Percentiles rank a stretch among this genome's conserved stretches.
These are phyloP conservation scores for Mesitornis unicolor DNA, from an alignment of 2,113 vertebrate genomes.

Conservation along the genomic window DNA sequence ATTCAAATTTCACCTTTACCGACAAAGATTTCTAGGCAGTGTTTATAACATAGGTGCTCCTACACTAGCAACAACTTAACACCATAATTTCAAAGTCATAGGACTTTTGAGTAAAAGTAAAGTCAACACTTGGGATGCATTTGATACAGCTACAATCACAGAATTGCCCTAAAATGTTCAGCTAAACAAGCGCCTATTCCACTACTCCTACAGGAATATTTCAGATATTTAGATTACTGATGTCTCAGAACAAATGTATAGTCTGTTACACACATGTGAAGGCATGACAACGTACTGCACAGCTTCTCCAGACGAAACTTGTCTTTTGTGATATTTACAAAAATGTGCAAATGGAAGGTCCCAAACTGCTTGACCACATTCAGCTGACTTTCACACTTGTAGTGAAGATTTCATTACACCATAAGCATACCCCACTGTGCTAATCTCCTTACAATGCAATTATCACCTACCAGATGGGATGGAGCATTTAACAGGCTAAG, in stretches of 20 bases:
- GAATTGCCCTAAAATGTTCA: neutral
- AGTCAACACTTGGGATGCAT: neutral
- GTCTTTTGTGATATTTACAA: neutral
- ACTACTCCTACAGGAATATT: neutral
- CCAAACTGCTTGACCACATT: neutral
- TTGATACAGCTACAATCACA: neutral
- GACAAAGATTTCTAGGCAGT: neutral
- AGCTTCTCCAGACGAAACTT: neutral
- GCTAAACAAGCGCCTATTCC: neutral
- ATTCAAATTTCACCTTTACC: neutral
- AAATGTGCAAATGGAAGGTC: neutral
- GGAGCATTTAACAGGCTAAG: conserved; percentile 61
- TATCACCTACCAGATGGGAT: conserved; percentile 65
- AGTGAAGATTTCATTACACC: conserved; percentile 35
- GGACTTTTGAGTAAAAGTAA: neutral
- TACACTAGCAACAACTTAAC: neutral
- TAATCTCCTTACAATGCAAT: conserved; percentile 62
- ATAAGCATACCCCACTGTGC: conserved; percentile 9
- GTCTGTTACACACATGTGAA: neutral
- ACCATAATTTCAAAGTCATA: neutral
- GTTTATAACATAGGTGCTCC: neutral
- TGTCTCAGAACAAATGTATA: neutral
- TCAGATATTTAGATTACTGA: neutral
- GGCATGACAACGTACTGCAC: neutral
- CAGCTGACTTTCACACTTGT: conserved; percentile 40